Conservation (phyloP, 2,888 invertebrate genomes). For the Archaeoteleia sp. region DNA sequence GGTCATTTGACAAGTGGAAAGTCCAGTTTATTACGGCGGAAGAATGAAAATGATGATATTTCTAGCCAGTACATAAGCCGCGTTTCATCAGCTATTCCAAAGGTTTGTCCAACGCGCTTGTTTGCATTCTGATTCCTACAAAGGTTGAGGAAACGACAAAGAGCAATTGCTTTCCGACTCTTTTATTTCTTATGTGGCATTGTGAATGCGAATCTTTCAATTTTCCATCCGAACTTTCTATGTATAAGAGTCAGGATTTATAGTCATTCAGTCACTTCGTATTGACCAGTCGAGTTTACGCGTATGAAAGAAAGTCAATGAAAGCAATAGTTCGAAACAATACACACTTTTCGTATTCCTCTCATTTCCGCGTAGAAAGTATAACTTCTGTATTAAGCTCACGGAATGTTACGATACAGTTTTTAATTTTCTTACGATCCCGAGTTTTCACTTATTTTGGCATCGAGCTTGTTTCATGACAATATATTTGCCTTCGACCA, state of each 20-base stretch:
- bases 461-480: too few relatives aligned
- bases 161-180: slow-evolving; percentile 2
- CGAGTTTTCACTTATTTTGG: too few relatives aligned
- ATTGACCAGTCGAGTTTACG: slow-evolving; percentile 30
- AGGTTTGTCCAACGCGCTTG: background rate
- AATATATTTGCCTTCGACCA: too few relatives aligned
- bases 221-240: slow-evolving; percentile 18
- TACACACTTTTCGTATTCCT: slow-evolving; percentile 40
- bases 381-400: slow-evolving; percentile 12
- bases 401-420: slow-evolving; percentile 21
- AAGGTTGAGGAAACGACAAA: background rate
- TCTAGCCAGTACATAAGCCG: background rate
- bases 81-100: slow-evolving; percentile 1
- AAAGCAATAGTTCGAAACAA: slow-evolving; percentile 42
- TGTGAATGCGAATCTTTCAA: slow-evolving; percentile 12
- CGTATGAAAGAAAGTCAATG: slow-evolving; percentile 36
- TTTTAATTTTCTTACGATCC: too few relatives aligned
- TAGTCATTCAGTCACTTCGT: slow-evolving; percentile 18
- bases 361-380: slow-evolving; percentile 46
- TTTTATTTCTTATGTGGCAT: background rate
- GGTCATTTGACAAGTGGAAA: too few relatives aligned
- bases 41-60: background rate
- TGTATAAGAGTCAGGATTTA: slow-evolving; percentile 9
- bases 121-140: slow-evolving; percentile 19
- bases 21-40: background rate